These are phyloP conservation scores for Mionectes macconnelli DNA, from an alignment of 2,113 vertebrate genomes.

Conservation along the genomic window DNA sequence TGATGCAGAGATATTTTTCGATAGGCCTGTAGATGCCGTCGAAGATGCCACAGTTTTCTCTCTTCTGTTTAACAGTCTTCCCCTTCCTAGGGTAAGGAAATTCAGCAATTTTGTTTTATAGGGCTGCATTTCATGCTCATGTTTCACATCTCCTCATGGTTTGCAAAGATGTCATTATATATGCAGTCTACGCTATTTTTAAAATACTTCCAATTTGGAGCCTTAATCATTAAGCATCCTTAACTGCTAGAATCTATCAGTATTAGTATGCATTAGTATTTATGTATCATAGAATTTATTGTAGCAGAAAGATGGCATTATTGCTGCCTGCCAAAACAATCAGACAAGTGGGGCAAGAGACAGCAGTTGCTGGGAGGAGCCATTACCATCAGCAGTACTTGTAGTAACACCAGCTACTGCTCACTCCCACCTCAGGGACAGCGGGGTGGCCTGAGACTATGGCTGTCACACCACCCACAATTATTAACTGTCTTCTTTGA, in stretches of 20 bases:
- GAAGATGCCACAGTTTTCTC: background rate
- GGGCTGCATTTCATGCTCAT: rapidly evolving
- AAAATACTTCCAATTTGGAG: background rate
- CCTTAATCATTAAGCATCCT: background rate
- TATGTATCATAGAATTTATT: background rate
- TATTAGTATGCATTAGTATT: background rate
- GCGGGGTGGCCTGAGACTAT: background rate
- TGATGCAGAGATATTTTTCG: background rate
- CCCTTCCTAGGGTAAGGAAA: background rate
- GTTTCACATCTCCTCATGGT: background rate
- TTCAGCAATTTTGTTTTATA: background rate
- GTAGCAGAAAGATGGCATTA: background rate
- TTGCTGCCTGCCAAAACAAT: background rate
- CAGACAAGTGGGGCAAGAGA: background rate
- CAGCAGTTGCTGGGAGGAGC: background rate
- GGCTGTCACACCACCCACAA: background rate
- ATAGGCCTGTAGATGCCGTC: background rate
- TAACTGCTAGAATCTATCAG: background rate
- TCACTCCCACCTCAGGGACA: background rate
- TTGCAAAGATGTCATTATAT: background rate
- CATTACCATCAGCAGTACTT: background rate
- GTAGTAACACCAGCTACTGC: background rate
- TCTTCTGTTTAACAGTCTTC: background rate
- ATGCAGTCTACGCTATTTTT: background rate
- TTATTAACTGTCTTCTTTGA: background rate